Percentiles rank a stretch among this genome's conserved stretches.
These are phyloP conservation scores for Phortica okadai DNA, from an alignment of 2,888 invertebrate species.

Conservation along the genomic window DNA sequence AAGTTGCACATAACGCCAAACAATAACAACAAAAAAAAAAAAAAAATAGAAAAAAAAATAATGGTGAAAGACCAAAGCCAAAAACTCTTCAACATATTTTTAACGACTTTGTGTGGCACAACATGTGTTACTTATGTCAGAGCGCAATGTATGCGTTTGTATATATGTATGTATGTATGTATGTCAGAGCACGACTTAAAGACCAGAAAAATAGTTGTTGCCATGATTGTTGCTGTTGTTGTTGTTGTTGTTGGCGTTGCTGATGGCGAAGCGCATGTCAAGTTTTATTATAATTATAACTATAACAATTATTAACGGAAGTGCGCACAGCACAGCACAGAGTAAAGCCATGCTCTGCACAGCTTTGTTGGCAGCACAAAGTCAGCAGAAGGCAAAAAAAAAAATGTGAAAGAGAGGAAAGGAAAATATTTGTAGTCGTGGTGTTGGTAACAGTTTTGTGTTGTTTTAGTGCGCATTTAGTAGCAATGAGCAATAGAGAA, in stretches of 20 bases:
- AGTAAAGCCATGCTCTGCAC: not conserved
- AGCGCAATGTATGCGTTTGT: not conserved
- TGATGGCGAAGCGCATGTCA: conserved; percentile 47
- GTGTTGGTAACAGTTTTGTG: conserved; percentile 6
- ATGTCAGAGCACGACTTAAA: not conserved
- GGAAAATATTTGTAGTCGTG: not conserved
- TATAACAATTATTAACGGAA: conserved; percentile 68
- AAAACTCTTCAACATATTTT: conserved; percentile 15
- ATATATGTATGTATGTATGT: not conserved
- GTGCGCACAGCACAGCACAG: conserved; percentile 13
- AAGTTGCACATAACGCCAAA: too few relatives aligned
- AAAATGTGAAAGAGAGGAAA: not conserved
- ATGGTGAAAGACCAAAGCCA: not conserved
- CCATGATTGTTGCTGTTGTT: not conserved
- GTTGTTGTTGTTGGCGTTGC: not conserved
- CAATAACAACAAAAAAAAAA: not conserved
- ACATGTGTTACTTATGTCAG: conserved; percentile 20
- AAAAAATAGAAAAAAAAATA: not conserved
- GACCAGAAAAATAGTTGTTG: not conserved
- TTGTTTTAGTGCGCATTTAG: not conserved
- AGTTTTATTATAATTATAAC: conserved; percentile 70
- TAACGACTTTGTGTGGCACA: conserved; percentile 28
- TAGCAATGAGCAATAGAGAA: not conserved
- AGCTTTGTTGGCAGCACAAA: not conserved
- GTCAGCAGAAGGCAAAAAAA: not conserved